Evolutionary conservation across 2,888 invertebrate species (phyloP).

Genomic region (Monopis laevigella): DNA sequence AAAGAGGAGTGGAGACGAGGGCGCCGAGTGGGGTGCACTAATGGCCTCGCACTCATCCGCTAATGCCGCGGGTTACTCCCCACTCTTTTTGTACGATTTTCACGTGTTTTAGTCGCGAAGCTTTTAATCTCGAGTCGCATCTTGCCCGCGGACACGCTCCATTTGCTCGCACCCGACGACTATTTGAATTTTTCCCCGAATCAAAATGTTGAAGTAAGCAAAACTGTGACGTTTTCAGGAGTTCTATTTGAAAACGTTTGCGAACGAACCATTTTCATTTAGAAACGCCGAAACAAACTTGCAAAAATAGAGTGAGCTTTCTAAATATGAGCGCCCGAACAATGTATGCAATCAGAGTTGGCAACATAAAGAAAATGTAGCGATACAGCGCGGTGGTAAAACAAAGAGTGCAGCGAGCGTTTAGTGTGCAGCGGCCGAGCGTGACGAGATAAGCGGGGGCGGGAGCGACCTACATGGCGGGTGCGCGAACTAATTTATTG

Average conservation of each 20-base stretch:
- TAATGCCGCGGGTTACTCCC: conserved; percentile 66
- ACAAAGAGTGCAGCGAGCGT: conserved; percentile 8
- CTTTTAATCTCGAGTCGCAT: conserved; percentile 61
- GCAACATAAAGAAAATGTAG: conserved; percentile 6
- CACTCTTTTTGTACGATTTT: conserved; percentile 62
- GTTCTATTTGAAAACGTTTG: too few relatives aligned
- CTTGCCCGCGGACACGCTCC: conserved; percentile 46
- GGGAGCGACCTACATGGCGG: conserved; percentile 6
- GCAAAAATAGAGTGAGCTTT: background rate
- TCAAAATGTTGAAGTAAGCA: too few relatives aligned
- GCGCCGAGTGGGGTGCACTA: conserved; percentile 44
- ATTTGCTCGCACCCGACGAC: conserved; percentile 35
- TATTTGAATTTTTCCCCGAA: background rate
- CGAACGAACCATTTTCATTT: too few relatives aligned
- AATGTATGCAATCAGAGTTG: conserved; percentile 9
- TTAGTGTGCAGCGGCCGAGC: conserved; percentile 1
- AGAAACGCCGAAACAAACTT: too few relatives aligned
- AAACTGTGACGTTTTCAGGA: too few relatives aligned
- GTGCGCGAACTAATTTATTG: background rate
- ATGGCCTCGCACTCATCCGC: conserved; percentile 68
- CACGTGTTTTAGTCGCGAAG: conserved; percentile 63
- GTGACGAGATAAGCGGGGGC: conserved; percentile 3
- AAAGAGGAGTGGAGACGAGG: conserved; percentile 29
- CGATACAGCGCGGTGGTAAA: conserved; percentile 9
- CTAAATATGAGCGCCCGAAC: conserved; percentile 5